Evolutionary conservation across 2,113 vertebrate genomes (phyloP), one percentile per base, ranked within the genome.

Genomic region (Atherinomorus stipes): DNA sequence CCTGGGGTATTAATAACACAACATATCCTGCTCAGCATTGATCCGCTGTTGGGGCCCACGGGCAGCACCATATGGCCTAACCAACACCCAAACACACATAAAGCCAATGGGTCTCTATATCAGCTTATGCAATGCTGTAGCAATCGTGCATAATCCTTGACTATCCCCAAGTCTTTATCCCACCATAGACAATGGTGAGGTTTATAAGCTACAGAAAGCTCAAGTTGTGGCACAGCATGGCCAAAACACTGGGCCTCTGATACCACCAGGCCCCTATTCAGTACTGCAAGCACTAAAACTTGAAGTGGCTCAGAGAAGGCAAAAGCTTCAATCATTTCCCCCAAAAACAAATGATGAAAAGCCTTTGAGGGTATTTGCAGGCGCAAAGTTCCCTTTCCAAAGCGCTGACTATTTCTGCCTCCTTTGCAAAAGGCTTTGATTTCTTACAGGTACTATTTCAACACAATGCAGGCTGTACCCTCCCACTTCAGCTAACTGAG

Each of bases 51-150:
- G 86, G 83, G 44, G 85, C 66, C 74, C 71, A 54, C 58, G 58
- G 83, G 81, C 72, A 21, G 61, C 71, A 84, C 76, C 91, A 92
- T 90, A 92, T 91, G 90, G 91, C 72, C 63, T 64, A 64, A 64
- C 65, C 45, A 56, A 82, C 86, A 88, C 77, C 84, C 73, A 80
- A 68, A 82, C 71, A 82, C 69, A 80, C 59, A 84, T 50, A 40
- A 60, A 87, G 68, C 70, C 73, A 70, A 74, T 38, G 40, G 65
- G 51, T 72, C 62, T 72, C 28, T 26, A 60, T 68, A 76, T 81
- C 78, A 64, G 64, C 77, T 86, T 79, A 85, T 84, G 82, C 81
- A 76, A 78, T 42, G 64, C 60, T 62, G 67, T 44, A 71, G 76
- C 81, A 83, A 87, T 80, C 58, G 42, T 44, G 19, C 44, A 66